Evolutionary conservation across 2,113 vertebrate genomes (phyloP), one percentile per base, ranked within the genome.

Genomic region (Sigmodon hispidus): DNA sequence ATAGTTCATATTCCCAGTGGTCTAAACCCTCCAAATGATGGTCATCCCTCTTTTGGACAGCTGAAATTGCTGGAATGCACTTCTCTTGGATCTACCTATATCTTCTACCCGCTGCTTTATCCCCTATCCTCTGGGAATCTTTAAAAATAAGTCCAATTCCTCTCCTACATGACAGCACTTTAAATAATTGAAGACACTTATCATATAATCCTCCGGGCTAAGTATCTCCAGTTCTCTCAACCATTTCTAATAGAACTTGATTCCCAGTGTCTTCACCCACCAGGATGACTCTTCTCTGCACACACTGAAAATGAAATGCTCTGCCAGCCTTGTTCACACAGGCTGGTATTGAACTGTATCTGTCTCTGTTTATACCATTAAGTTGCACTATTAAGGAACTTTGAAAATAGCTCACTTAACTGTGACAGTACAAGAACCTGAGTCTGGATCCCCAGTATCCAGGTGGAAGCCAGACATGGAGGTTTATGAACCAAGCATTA

Each of bases 161-260:
- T 97, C 93, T 93, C 93, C 63, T 73, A 81, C 21, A 86, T 22
- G 90, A 92, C 90, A 93, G 84, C 3, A 34, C 69, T 89, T 96
- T 97, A 90, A 96, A 96, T 94, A 95, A 97, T 40, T 90, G 43
- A 97, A 96, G 87, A 93, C 75, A 81, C 40, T 94, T 90, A 90
- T 72, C 91, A 57, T 45, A 76, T 50, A 93, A 55, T 21, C 61
- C 84, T 93, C 80, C 89, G 84, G 84, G 93, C 50, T 73, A 93
- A 90, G 55, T 83, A 79, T 17, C 89, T 96, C 24, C 31, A 87
- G 57, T 89, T 80, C 75, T 94, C 63, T 87, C 84, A 83, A 55
- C 57, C 79, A 61, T 73, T 94, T 89, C 79, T 93, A 94, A 81
- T 77, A 89, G 70, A 59, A 94, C 87, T 88, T 21, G 65, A 80